phyloP scores from a whole-genome alignment of 2,113 vertebrate genomes.

The Cnemophilus loriae region DNA sequence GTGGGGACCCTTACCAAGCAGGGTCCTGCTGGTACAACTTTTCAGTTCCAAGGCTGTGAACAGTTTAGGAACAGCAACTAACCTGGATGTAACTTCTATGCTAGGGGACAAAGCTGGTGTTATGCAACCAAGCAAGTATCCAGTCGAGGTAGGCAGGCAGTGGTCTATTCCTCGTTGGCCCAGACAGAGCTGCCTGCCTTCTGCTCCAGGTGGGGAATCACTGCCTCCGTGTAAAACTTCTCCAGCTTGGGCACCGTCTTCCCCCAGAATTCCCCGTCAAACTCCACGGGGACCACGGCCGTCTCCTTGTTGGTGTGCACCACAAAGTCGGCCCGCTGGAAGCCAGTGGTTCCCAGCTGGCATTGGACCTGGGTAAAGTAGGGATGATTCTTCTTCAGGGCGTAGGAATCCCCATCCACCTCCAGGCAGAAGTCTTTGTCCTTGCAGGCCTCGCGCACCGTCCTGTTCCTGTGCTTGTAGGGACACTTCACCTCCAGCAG shows the following conservation, averaged over 20 bases:
- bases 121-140: neutral
- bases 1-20: neutral
- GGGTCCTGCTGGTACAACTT: neutral
- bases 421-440: conserved; percentile 79
- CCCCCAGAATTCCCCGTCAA: conserved; percentile 71
- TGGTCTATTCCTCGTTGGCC: conserved; percentile 57
- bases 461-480: conserved; percentile 75
- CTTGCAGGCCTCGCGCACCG: conserved; percentile 71
- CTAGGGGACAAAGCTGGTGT: neutral
- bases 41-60: neutral
- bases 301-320: conserved; percentile 76
- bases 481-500: conserved; percentile 85
- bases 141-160: rapidly evolving
- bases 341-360: conserved; percentile 73
- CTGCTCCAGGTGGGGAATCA: conserved; percentile 68
- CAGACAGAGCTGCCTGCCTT: neutral
- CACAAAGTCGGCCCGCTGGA: conserved; percentile 68
- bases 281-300: conserved; percentile 70
- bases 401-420: conserved; percentile 42
- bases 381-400: conserved; percentile 71
- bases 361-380: conserved; percentile 84
- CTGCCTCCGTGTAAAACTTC: conserved; percentile 70
- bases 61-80: neutral
- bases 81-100: neutral
- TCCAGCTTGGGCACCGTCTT: conserved; percentile 70